These are phyloP conservation scores for Halichondria panicea DNA, from an alignment of 37 sponge, comb jelly and placozoan genomes.

Conservation along the genomic window DNA sequence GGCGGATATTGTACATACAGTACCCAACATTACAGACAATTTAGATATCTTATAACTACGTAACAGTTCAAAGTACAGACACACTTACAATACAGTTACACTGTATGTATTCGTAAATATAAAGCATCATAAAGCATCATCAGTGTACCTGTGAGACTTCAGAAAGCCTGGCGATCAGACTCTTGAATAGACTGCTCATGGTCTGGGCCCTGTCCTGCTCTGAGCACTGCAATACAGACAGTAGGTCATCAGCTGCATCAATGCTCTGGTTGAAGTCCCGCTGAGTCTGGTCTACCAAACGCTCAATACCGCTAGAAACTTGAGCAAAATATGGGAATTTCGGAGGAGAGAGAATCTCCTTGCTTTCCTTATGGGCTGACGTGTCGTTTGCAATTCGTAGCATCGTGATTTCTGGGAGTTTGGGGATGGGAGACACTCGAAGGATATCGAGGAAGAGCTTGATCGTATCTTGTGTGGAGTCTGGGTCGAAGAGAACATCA, in stretches of 20 bases:
- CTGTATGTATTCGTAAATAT: background rate
- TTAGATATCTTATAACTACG: too few species aligned
- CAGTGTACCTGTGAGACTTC: conserved; percentile 8
- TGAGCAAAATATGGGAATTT: conserved; percentile 72
- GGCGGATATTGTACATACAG: background rate
- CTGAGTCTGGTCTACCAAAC: conserved; percentile 56
- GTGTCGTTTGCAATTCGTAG: conserved; percentile 12
- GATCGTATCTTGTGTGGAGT: conserved; percentile 10
- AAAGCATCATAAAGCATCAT: background rate
- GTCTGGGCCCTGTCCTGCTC: conserved; percentile 17
- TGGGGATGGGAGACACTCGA: conserved; percentile 44
- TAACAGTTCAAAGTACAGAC: background rate
- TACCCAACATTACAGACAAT: too few species aligned
- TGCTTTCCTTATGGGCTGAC: background rate
- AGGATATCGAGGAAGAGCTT: conserved; percentile 63
- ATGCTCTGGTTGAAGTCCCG: conserved; percentile 46
- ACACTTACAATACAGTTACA: background rate
- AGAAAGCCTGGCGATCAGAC: conserved; percentile 10
- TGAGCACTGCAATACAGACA: conserved; percentile 1
- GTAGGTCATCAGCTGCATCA: background rate
- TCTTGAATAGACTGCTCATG: conserved; percentile 27
- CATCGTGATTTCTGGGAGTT: conserved; percentile 65
- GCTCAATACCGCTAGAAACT: conserved; percentile 33
- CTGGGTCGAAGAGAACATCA: conserved; percentile 52
- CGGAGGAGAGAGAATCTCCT: conserved; percentile 18